Percentiles rank a stretch among this genome's conserved stretches.
These are phyloP conservation scores for Mellivora capensis DNA, from an alignment of 2,113 vertebrate genomes.

Conservation along the genomic window DNA sequence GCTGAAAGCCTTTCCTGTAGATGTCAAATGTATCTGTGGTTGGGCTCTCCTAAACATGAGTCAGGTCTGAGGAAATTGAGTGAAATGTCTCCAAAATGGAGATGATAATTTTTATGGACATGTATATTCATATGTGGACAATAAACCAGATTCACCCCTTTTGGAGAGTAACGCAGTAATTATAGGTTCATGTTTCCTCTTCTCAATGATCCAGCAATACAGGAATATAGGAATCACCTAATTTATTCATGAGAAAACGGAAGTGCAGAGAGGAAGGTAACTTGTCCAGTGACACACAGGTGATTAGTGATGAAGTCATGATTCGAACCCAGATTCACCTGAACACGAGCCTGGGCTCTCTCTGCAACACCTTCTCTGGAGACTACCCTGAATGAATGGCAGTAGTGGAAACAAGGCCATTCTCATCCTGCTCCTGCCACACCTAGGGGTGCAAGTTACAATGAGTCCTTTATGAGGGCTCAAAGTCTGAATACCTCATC, in stretches of 20 bases:
- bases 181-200: background rate
- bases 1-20: background rate
- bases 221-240: background rate
- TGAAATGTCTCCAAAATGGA: background rate
- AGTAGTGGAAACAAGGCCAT: background rate
- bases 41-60: background rate
- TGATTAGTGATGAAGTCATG: background rate
- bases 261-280: background rate
- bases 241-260: background rate
- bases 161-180: background rate
- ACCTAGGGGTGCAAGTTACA: fast-evolving
- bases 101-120: background rate
- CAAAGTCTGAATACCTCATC: background rate
- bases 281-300: too few species aligned
- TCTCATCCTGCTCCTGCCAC: background rate
- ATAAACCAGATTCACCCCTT: background rate
- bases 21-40: background rate
- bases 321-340: background rate
- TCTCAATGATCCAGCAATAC: background rate
- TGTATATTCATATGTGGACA: background rate
- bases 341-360: background rate
- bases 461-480: background rate
- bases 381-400: background rate
- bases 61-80: background rate
- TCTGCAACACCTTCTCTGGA: background rate